Evolutionary conservation across 2,797 vertebrate species (phyloP).

Genomic region (Syngnathus rostellatus): DNA sequence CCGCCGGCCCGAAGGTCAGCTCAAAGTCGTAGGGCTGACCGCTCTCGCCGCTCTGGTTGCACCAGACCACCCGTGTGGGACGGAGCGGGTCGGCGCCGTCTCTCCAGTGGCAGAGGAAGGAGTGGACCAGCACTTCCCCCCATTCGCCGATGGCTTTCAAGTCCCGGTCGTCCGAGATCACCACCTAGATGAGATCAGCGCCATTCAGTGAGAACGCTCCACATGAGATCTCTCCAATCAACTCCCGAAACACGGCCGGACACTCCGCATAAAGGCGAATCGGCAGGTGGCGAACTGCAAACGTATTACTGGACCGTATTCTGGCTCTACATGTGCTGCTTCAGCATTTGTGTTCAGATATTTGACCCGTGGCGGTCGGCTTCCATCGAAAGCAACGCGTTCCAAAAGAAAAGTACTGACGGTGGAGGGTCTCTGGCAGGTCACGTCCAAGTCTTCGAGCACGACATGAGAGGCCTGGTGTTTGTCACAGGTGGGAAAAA

Average conservation of each 20-base stretch:
- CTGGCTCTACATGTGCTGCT: no score
- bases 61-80: slow-evolving; percentile 61
- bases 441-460: slow-evolving; percentile 66
- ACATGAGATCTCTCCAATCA: no score
- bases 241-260: no score
- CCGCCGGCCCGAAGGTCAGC: slow-evolving; percentile 39
- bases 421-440: slow-evolving; percentile 53
- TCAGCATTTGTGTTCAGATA: no score
- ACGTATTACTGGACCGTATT: no score
- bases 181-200: slow-evolving; percentile 32
- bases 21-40: slow-evolving; percentile 71
- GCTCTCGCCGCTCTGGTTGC: slow-evolving; percentile 65
- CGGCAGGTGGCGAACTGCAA: no score
- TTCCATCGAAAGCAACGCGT: background rate
- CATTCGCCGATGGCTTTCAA: slow-evolving; percentile 57
- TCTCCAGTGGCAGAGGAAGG: slow-evolving; percentile 68
- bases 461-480: slow-evolving; percentile 28
- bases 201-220: background rate
- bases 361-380: no score
- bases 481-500: slow-evolving; percentile 57
- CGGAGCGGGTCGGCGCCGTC: slow-evolving; percentile 35
- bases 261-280: no score
- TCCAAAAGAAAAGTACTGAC: slow-evolving; percentile 34
- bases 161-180: slow-evolving; percentile 44
- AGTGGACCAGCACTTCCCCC: slow-evolving; percentile 72